Percentiles rank a stretch among this genome's conserved stretches.
Evolutionary conservation across 2,888 invertebrate species (phyloP).

Genomic region (Argyresthia goedartella): DNA sequence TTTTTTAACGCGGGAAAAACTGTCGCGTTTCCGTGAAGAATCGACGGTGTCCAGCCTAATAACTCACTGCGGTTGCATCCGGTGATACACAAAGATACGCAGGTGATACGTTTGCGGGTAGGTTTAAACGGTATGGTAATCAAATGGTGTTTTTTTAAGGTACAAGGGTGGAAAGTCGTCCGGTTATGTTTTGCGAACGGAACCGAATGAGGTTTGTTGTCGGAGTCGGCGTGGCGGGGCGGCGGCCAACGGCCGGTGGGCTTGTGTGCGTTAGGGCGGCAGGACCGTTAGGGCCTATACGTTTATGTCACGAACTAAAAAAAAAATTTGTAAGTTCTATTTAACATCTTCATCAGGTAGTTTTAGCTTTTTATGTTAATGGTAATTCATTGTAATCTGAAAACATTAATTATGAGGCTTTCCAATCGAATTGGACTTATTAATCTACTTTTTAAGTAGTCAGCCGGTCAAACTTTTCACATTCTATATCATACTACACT

Average conservation of each 20-base stretch:
- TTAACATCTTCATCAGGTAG: no score
- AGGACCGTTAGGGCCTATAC: constrained; percentile 8
- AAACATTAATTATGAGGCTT: no score
- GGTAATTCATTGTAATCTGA: no score
- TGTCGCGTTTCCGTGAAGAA: constrained; percentile 9
- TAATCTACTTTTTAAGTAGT: no score
- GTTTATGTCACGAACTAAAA: no score
- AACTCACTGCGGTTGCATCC: constrained; percentile 17
- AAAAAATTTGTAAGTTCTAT: no score
- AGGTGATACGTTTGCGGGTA: neutral
- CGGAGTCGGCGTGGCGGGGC: constrained; percentile 33
- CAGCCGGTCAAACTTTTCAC: no score
- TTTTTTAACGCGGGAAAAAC: constrained; percentile 13
- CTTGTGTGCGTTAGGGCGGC: constrained; percentile 30
- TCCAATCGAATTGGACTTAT: no score
- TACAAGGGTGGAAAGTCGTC: constrained; percentile 43
- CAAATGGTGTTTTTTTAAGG: neutral
- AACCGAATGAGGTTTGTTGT: constrained; percentile 51
- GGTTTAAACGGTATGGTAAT: neutral
- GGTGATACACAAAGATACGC: constrained; percentile 13
- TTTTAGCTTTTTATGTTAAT: no score
- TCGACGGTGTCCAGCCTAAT: constrained; percentile 1
- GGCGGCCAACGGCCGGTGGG: constrained; percentile 41
- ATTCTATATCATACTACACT: no score
- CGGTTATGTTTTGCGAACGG: constrained; percentile 65